A percentile compares a stretch with the other conserved stretches of the same genome.
Evolutionary conservation across 2,113 vertebrate species (phyloP).

Genomic region (Heterotilapia buettikoferi): DNA sequence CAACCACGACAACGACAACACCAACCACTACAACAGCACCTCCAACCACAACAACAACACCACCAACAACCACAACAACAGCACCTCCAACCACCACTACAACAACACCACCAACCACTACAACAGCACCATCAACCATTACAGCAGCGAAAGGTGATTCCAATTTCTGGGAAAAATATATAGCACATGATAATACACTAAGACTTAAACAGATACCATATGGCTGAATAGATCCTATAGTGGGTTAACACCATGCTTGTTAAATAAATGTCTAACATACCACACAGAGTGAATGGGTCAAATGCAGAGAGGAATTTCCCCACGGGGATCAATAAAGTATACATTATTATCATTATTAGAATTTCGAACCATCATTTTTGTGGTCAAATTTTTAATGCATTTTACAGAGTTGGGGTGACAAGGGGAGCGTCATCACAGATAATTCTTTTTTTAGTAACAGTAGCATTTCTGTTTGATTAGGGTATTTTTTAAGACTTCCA

Average conservation of each 20-base stretch:
- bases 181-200: rapidly evolving
- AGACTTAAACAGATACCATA: not conserved
- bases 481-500: not conserved
- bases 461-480: not conserved
- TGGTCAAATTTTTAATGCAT: not conserved
- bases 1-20: rapidly evolving
- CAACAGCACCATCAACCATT: rapidly evolving
- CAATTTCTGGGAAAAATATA: not conserved
- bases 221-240: no score
- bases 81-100: not conserved
- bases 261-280: not conserved
- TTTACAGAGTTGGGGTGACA: not conserved
- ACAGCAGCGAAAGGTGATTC: not conserved
- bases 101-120: not conserved
- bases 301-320: no score
- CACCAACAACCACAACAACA: rapidly evolving
- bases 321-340: not conserved
- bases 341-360: not conserved
- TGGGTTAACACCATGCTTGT: not conserved
- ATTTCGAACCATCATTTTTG: rapidly evolving
- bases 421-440: not conserved
- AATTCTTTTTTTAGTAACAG: not conserved
- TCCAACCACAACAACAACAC: rapidly evolving
- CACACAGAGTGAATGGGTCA: no score
- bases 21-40: rapidly evolving